Evolutionary conservation across 2,113 vertebrate genomes (phyloP).

Genomic region (Gnathonemus echidnorhynchus): DNA sequence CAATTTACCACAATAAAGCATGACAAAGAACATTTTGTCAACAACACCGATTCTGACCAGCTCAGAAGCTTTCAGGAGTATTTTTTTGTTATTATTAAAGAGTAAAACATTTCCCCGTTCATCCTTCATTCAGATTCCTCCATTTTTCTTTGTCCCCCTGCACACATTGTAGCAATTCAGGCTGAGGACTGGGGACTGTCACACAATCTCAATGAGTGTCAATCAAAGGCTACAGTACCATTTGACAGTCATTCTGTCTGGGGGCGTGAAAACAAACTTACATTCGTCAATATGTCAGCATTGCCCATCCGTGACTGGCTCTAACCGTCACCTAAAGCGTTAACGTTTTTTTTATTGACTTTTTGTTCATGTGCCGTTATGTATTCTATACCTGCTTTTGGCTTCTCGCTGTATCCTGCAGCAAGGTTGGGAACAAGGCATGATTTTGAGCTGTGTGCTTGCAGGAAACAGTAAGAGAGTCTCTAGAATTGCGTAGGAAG

Average conservation of each 20-base stretch:
- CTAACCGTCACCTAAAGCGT: background rate
- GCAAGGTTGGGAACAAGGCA: background rate
- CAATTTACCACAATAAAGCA: background rate
- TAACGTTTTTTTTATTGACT: background rate
- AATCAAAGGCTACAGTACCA: background rate
- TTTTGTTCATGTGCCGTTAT: background rate
- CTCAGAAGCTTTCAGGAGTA: background rate
- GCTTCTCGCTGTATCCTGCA: background rate
- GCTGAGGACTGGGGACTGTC: background rate
- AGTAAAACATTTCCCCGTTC: background rate
- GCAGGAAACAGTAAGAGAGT: background rate
- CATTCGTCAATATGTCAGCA: background rate
- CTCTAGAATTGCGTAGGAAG: background rate
- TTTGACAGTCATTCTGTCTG: background rate
- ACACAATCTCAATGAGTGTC: background rate
- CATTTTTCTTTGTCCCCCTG: background rate
- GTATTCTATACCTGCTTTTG: background rate
- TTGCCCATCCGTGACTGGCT: background rate
- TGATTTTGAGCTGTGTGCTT: background rate
- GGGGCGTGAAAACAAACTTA: background rate
- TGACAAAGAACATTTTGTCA: background rate
- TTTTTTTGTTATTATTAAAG: background rate
- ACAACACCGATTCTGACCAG: background rate
- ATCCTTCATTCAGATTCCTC: background rate
- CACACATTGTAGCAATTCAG: background rate